These are phyloP conservation scores for Gryllus longicercus DNA, from an alignment of 2,888 invertebrate genomes.

Conservation along the genomic window DNA sequence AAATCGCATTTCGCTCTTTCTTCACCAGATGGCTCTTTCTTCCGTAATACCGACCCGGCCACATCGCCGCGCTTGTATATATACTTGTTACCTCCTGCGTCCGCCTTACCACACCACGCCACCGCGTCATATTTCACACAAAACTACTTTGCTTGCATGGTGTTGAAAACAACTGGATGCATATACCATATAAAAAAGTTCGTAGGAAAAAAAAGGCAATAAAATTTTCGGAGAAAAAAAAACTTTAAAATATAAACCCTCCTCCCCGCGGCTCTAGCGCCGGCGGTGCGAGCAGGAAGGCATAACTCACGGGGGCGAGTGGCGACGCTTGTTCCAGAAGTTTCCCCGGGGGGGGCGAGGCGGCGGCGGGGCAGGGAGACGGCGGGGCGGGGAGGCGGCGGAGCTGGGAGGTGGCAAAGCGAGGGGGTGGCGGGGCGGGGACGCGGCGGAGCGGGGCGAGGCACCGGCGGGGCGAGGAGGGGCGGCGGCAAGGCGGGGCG, in stretches of 20 bases:
- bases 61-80: background rate
- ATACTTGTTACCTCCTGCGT: background rate
- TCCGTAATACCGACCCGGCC: too few relatives aligned
- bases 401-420: accelerated
- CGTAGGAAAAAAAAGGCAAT: background rate
- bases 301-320: background rate
- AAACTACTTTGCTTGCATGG: background rate
- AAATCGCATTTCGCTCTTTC: too few relatives aligned
- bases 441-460: background rate
- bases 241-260: constrained; percentile 17
- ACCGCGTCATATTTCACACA: background rate
- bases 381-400: background rate
- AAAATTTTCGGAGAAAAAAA: background rate
- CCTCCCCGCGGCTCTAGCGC: background rate
- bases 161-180: background rate
- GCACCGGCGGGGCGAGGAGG: background rate
- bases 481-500: too few relatives aligned
- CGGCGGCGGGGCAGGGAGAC: background rate
- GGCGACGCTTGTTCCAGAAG: background rate
- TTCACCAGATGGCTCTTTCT: too few relatives aligned
- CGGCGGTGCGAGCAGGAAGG: background rate
- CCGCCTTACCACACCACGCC: background rate
- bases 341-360: background rate
- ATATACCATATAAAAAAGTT: background rate
- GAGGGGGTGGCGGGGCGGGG: background rate